phyloP scores from a whole-genome alignment of 2,113 vertebrate genomes.

The Parotia lawesii region DNA sequence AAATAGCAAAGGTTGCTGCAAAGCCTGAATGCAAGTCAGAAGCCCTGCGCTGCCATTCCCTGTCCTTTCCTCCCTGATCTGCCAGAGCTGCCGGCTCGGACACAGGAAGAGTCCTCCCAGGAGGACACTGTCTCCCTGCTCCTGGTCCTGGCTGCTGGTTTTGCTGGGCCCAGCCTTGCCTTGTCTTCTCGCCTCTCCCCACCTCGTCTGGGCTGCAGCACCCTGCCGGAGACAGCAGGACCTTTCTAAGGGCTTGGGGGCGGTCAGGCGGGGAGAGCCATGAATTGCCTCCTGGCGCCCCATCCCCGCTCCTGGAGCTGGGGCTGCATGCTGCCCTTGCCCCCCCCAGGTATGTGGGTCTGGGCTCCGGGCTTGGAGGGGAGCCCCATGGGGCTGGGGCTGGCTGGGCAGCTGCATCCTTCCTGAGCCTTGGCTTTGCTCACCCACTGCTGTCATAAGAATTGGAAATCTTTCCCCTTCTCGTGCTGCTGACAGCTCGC shows the following conservation, averaged over 20 bases:
- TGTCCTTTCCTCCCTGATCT: neutral
- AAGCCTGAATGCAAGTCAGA: neutral
- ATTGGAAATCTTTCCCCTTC: neutral
- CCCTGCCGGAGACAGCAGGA: rapidly evolving
- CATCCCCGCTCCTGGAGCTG: slow-evolving; percentile 33
- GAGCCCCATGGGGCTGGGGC: rapidly evolving
- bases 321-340: neutral
- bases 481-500: rapidly evolving
- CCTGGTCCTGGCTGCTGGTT: neutral
- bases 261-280: neutral
- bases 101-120: rapidly evolving
- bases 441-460: neutral
- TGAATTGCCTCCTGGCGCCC: neutral
- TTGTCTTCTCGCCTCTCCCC: rapidly evolving
- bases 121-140: neutral
- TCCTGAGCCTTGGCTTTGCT: neutral
- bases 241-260: neutral
- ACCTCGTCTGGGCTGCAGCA: rapidly evolving
- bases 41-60: neutral
- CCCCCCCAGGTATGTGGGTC: neutral
- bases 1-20: slow-evolving; percentile 20
- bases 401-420: neutral
- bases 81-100: neutral
- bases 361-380: neutral
- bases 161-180: neutral